A percentile compares a stretch with the other conserved stretches of the same genome.
These are phyloP conservation scores for Thoracochromis brauschi DNA, from an alignment of 2,113 vertebrate genomes.

Conservation along the genomic window DNA sequence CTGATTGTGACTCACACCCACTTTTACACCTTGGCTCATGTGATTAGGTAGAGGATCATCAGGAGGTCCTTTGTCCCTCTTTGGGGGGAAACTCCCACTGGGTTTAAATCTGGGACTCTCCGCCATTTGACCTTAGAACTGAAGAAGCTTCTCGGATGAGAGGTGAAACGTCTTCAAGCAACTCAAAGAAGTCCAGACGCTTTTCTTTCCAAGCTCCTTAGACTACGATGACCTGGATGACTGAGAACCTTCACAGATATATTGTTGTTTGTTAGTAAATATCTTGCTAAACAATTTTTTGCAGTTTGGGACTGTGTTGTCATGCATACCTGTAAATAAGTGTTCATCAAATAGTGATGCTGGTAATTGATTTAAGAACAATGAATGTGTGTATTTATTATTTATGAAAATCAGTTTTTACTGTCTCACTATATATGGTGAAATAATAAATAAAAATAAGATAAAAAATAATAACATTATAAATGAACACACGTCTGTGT, in stretches of 20 bases:
- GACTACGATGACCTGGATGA: background rate
- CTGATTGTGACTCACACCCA: fast-evolving
- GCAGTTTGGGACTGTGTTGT: background rate
- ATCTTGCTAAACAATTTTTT: background rate
- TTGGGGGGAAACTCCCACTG: background rate
- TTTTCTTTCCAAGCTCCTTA: background rate
- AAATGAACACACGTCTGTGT: background rate
- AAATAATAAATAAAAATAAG: background rate
- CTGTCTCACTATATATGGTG: background rate
- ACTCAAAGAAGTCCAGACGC: background rate
- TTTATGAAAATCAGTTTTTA: background rate
- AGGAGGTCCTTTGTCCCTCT: background rate
- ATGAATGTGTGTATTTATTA: background rate
- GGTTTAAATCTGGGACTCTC: background rate
- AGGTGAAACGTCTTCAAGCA: background rate
- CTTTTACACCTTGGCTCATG: background rate
- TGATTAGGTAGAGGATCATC: background rate
- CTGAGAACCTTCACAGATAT: background rate
- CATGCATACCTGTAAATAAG: background rate
- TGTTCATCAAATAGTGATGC: background rate
- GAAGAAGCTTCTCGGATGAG: background rate
- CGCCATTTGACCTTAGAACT: background rate
- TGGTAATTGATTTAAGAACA: background rate
- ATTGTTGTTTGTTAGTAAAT: background rate
- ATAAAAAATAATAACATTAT: background rate